phyloP scores from a whole-genome alignment of 1,140 invertebrate species.

The Meteorus sp. region DNA sequence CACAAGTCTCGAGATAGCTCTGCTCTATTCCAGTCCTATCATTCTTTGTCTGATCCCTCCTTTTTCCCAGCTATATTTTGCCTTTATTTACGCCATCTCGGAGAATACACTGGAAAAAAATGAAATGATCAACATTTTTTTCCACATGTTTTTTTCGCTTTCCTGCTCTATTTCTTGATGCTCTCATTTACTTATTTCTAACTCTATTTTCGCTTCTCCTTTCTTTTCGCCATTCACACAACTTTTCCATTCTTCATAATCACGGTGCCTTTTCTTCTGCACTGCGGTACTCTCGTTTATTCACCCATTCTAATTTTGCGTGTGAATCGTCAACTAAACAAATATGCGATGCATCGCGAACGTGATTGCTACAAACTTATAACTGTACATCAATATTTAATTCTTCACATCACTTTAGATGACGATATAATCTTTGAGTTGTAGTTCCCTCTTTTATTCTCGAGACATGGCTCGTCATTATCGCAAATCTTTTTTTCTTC shows the following conservation, averaged over 20 bases:
- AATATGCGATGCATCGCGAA: too few species aligned
- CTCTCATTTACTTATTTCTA: slow-evolving; percentile 4
- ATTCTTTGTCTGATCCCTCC: slow-evolving; percentile 13
- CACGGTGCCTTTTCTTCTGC: too few species aligned
- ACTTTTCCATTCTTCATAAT: not conserved
- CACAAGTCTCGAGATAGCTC: slow-evolving; percentile 30
- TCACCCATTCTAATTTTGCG: not conserved
- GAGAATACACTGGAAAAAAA: not conserved
- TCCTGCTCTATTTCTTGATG: slow-evolving; percentile 11
- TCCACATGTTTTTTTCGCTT: slow-evolving; percentile 6
- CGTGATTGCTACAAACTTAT: too few species aligned
- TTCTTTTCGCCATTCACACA: not conserved
- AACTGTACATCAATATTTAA: too few species aligned
- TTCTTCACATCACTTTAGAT: too few species aligned
- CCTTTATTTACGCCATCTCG: not conserved
- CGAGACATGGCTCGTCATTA: too few species aligned
- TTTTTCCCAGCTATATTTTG: slow-evolving; percentile 9
- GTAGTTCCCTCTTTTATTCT: too few species aligned
- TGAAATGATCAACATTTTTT: not conserved
- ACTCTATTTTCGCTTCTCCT: not conserved
- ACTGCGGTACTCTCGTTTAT: not conserved
- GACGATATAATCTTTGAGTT: too few species aligned
- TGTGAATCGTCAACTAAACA: too few species aligned
- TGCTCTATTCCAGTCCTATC: slow-evolving; percentile 19
- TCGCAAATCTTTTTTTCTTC: too few species aligned